A percentile compares a stretch with the other conserved stretches of the same genome.
phyloP scores from a whole-genome alignment of 2,888 invertebrate species.

The Luperina testacea region DNA sequence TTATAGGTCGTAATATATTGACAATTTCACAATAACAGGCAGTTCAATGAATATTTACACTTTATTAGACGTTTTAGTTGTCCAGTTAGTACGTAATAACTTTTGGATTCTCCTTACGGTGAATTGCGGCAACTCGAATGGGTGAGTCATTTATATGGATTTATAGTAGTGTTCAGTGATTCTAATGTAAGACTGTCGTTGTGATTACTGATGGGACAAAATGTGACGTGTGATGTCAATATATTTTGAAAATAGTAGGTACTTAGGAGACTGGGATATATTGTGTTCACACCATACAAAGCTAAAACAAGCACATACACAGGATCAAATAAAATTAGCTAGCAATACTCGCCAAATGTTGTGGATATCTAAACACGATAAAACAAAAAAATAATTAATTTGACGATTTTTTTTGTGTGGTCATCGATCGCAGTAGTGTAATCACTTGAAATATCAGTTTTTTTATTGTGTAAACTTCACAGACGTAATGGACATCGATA shows the following conservation, averaged over 20 bases:
- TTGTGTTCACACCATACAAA: neutral
- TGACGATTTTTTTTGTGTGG: too few species aligned
- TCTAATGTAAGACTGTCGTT: neutral
- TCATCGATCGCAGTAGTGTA: too few species aligned
- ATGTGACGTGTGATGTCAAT: neutral
- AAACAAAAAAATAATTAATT: too few species aligned
- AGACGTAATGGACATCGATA: too few species aligned
- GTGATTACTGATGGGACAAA: conserved; percentile 2
- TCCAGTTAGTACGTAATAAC: conserved; percentile 13
- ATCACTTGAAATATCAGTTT: too few species aligned
- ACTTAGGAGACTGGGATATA: neutral
- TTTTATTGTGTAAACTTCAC: too few species aligned
- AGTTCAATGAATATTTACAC: conserved; percentile 39
- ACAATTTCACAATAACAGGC: conserved; percentile 23
- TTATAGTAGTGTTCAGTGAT: conserved; percentile 5
- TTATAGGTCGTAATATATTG: conserved; percentile 18
- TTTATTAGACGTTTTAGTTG: conserved; percentile 27
- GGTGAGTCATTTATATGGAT: conserved; percentile 33
- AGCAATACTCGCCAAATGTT: too few species aligned
- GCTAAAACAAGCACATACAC: neutral
- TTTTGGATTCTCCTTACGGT: conserved; percentile 33
- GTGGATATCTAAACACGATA: too few species aligned
- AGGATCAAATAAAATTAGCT: too few species aligned
- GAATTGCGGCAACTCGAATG: conserved; percentile 12
- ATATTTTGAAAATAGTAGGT: neutral